Percentiles rank a stretch among this genome's conserved stretches.
Evolutionary conservation across 2,797 vertebrate genomes (phyloP).

Genomic region (Numenius phaeopus): DNA sequence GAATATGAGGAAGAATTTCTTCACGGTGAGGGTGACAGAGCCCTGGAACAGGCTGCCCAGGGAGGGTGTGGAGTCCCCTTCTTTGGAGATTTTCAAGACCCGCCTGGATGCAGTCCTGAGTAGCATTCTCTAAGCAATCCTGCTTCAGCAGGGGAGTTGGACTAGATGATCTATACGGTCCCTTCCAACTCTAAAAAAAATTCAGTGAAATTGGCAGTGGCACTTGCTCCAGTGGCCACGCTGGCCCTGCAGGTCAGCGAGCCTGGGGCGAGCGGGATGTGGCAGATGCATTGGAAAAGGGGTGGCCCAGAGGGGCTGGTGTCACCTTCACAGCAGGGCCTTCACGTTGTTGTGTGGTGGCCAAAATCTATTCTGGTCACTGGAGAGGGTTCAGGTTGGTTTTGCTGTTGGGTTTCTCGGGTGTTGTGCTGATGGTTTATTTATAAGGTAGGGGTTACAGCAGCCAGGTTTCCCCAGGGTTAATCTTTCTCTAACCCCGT

Average conservation of each 20-base stretch:
- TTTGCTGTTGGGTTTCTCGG: neutral
- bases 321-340: neutral
- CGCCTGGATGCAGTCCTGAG: too few species aligned
- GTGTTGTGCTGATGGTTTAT: neutral
- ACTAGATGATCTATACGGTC: too few species aligned
- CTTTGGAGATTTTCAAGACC: too few species aligned
- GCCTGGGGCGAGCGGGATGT: neutral
- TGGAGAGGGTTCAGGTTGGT: neutral
- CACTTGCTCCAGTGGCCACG: too few species aligned
- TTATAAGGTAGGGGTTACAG: neutral
- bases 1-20: too few species aligned
- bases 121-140: too few species aligned
- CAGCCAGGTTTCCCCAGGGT: neutral
- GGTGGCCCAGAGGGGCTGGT: neutral
- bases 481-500: neutral
- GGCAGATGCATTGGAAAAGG: neutral
- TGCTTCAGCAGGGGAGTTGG: too few species aligned
- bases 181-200: too few species aligned
- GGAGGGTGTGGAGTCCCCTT: too few species aligned
- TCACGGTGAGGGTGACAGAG: too few species aligned
- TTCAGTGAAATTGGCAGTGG: too few species aligned
- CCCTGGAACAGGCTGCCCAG: too few species aligned
- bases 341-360: neutral
- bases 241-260: neutral
- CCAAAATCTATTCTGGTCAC: neutral